These are phyloP conservation scores for Trididemnum clinides DNA, from an alignment of 23 tunicate species.

Conservation along the genomic window DNA sequence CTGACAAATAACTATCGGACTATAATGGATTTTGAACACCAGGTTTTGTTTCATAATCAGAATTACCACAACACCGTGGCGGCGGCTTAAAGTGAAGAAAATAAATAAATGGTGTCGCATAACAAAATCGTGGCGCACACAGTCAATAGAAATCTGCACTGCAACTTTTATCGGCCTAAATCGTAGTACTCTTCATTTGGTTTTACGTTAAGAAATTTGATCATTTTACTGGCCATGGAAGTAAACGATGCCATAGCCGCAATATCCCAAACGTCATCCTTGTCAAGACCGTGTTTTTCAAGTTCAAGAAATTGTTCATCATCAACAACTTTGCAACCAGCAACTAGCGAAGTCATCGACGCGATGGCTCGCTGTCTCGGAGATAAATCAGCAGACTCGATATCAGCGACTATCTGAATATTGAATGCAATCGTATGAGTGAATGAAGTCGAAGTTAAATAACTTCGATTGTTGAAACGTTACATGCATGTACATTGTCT, in stretches of 20 bases:
- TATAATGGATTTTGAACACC: too few species aligned
- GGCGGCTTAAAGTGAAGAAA: too few species aligned
- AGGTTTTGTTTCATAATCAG: too few species aligned
- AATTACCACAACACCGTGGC: too few species aligned
- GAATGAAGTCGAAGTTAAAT: too few species aligned
- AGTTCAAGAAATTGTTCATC: slow-evolving; percentile 41
- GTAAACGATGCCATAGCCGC: slow-evolving; percentile 51
- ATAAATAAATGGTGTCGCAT: too few species aligned
- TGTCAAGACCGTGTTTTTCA: slow-evolving; percentile 50
- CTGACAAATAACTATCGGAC: too few species aligned
- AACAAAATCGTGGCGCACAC: too few species aligned
- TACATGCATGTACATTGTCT: too few species aligned
- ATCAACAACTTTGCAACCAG: slow-evolving; percentile 2
- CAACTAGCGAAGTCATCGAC: slow-evolving; percentile 31
- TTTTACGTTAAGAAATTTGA: slow-evolving; percentile 37
- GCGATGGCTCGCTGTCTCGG: slow-evolving; percentile 55
- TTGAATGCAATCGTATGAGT: too few species aligned
- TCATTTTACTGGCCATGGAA: slow-evolving; percentile 42
- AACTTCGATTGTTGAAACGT: too few species aligned
- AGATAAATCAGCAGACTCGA: slow-evolving; percentile 12
- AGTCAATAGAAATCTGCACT: too few species aligned
- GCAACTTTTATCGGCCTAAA: slow-evolving; percentile 35
- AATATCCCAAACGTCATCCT: slow-evolving; percentile 78
- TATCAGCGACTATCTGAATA: slow-evolving; percentile 16
- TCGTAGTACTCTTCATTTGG: slow-evolving; percentile 68